Conservation (phyloP, 2,888 invertebrate species). For the Coelopa pilipes region DNA sequence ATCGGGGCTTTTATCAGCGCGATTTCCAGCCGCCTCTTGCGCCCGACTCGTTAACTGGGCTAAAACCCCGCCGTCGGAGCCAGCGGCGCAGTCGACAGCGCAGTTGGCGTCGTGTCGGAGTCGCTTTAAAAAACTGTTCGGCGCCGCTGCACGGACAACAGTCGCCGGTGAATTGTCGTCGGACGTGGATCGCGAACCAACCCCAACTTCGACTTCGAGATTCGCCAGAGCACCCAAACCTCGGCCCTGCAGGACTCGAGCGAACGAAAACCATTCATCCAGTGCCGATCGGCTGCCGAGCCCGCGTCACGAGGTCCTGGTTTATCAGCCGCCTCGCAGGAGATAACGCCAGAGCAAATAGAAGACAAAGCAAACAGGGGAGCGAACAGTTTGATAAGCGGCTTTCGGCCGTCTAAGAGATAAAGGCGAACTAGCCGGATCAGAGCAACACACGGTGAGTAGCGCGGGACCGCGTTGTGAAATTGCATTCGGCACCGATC, state of each 20-base stretch:
- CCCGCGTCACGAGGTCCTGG: too few species aligned
- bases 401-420: too few species aligned
- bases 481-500: too few species aligned
- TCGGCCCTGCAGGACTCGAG: background rate
- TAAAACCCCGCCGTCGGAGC: background rate
- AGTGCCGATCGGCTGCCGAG: too few species aligned
- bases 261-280: background rate
- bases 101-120: conserved; percentile 11
- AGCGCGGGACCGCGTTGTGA: too few species aligned
- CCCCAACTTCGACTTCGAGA: too few species aligned
- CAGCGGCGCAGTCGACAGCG: too few species aligned
- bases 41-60: conserved; percentile 2
- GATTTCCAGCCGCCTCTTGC: background rate
- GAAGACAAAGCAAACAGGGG: background rate
- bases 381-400: too few species aligned
- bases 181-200: conserved; percentile 37
- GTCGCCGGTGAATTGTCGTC: conserved; percentile 36
- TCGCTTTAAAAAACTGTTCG: conserved; percentile 37
- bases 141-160: conserved; percentile 35
- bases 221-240: background rate
- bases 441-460: too few species aligned
- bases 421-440: too few species aligned
- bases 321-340: background rate
- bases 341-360: background rate
- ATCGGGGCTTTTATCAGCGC: background rate